phyloP scores from a whole-genome alignment of 2,888 invertebrate genomes.

The Parascotia fuliginaria region DNA sequence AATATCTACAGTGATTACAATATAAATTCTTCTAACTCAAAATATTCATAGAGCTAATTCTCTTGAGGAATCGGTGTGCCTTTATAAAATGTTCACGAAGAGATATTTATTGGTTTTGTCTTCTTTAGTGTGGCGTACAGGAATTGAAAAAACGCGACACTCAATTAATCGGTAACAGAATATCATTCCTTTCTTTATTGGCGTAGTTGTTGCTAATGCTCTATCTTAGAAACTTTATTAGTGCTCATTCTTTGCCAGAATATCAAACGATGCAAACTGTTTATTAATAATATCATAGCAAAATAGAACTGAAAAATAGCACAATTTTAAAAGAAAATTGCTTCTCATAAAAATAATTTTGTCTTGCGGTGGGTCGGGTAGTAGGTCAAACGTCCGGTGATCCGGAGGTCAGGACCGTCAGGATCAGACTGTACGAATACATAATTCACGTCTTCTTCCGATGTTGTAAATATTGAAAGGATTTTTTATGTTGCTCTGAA shows the following conservation, averaged over 20 bases:
- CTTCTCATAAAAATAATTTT: slow-evolving; percentile 34
- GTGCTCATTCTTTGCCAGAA: too few species aligned
- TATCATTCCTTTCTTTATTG: too few species aligned
- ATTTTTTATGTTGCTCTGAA: slow-evolving; percentile 35
- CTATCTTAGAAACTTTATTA: too few species aligned
- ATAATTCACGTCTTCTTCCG: slow-evolving; percentile 53
- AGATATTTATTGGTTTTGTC: slow-evolving; percentile 40
- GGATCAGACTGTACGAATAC: slow-evolving; percentile 45
- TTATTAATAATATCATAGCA: too few species aligned
- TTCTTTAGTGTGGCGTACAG: too few species aligned
- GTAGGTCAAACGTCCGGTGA: slow-evolving; percentile 40
- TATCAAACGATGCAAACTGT: too few species aligned
- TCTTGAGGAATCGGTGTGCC: slow-evolving; percentile 59
- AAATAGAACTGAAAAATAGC: slow-evolving; percentile 10
- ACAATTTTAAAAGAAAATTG: slow-evolving; percentile 27
- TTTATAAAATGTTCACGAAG: slow-evolving; percentile 67
- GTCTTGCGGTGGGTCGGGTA: slow-evolving; percentile 27
- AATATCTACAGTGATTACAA: slow-evolving; percentile 54
- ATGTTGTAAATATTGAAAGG: slow-evolving; percentile 54
- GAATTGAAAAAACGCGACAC: too few species aligned
- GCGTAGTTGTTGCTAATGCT: too few species aligned
- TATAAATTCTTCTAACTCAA: slow-evolving; percentile 66
- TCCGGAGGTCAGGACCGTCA: slow-evolving; percentile 25
- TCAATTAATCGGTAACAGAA: too few species aligned
- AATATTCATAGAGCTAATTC: slow-evolving; percentile 74